Base-by-base conservation (phyloP, 2,113 vertebrate genomes). In the Benitochromis conjunctus region DNA sequence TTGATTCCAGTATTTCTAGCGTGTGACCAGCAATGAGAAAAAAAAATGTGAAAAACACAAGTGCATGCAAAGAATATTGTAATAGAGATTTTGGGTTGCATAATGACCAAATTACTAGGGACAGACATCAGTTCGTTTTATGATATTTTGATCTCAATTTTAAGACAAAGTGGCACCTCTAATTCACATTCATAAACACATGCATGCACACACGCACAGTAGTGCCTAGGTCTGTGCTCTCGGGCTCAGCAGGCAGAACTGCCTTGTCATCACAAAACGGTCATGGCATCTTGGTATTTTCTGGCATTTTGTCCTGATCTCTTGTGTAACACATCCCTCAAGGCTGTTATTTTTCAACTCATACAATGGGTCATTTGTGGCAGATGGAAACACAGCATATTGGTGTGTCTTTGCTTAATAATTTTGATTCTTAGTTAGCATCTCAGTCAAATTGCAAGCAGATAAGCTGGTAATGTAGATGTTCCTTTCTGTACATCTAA, bases 251-350 rank as follows among this genome's bases (percentile, higher is more conserved):
- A 8, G 78, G 57, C 83, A 57, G 60, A 88, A 80, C 80, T 80
- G 60, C 7, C 16, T 16, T 82, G 79, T 82, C 89, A 84, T 89
- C 89, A 84, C 88, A 82, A 92, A 91, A 82, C 24, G 26, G 21
- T 82, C 48, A 54, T 92, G 91, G 89, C 92, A 91, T 92, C 86
- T 91, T 90, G 90, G 92, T 85, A 88, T 92, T 92, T 91, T 90
- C 81, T 84, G 64, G 62, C 82, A 58, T 86, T 89, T 82, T 87
- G 86, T 87, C 76, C 86, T 14, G 66, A 51, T 81, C 77, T 87
- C 80, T 93, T 90, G 83, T 84, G 55, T 84, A 90, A 90, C 84
- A 53, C 16, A 80, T 87, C 80, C 76, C 84, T 85, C 48, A 4
- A 62, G 88, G 83, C 57, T 78, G 64, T 43, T 64, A 51, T 81